Conservation (phyloP, 1,140 invertebrate genomes). For the Aporrectodea caliginosa region DNA sequence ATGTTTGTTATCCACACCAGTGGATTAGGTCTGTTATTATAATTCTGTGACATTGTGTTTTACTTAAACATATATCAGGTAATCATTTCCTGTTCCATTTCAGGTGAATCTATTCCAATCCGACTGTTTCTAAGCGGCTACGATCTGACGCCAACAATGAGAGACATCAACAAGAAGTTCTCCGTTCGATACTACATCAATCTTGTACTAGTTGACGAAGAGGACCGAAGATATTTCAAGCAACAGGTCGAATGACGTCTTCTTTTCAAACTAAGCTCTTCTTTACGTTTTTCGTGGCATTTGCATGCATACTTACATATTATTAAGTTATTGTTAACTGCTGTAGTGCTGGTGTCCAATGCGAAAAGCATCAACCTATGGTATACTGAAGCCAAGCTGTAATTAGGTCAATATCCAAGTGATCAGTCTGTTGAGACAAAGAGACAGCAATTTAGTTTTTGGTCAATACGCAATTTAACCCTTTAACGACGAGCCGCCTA, state of each 20-base stretch:
- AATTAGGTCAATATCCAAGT: background rate
- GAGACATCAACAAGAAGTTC: constrained; percentile 99
- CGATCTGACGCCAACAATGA: constrained; percentile 97
- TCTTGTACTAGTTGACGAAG: constrained; percentile 97
- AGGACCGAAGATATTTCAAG: constrained; percentile 98
- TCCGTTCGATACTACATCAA: constrained; percentile 98
- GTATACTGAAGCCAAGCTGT: background rate
- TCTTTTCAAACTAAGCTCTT: background rate
- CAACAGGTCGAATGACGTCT: constrained; percentile 69
- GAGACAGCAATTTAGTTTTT: too few relatives aligned
- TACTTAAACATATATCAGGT: constrained; percentile 15
- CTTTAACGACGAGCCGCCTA: too few relatives aligned
- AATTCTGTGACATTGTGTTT: background rate
- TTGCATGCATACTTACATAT: background rate
- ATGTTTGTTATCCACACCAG: background rate
- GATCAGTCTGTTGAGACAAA: background rate
- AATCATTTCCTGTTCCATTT: constrained; percentile 29
- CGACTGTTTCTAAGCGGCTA: constrained; percentile 96
- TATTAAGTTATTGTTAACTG: background rate
- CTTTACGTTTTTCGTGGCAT: too few relatives aligned
- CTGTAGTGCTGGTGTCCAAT: background rate
- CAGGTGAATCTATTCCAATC: constrained; percentile 95
- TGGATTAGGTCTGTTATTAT: background rate
- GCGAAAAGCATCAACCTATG: background rate
- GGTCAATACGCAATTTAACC: too few relatives aligned